These are phyloP conservation scores for Halcyon leucocephala DNA, from an alignment of 2,797 vertebrate species.

Conservation along the genomic window DNA sequence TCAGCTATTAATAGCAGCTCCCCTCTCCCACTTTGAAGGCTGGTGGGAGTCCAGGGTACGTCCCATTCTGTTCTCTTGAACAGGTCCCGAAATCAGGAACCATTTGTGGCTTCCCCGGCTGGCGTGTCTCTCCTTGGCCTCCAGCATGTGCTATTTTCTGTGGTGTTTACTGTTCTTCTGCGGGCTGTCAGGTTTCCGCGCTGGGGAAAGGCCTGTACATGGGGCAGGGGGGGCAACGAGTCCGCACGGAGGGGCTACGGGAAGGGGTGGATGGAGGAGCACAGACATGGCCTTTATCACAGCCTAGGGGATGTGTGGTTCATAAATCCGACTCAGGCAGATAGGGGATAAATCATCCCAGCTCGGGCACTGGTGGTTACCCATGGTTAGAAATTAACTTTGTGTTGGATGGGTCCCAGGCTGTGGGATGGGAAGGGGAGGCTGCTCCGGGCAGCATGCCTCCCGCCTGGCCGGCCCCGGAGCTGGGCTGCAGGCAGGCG, in stretches of 20 bases:
- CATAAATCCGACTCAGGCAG: conserved; percentile 79
- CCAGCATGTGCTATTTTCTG: conserved; percentile 70
- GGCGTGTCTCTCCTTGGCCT: conserved; percentile 57
- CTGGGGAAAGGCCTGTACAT: conserved; percentile 76
- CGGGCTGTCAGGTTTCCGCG: conserved; percentile 81
- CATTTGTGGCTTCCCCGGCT: conserved; percentile 55
- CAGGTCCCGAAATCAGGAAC: conserved; percentile 63
- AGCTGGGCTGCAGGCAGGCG: background rate
- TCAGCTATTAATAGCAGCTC: conserved; percentile 19
- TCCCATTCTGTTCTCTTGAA: conserved; percentile 45
- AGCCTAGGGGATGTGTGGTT: conserved; percentile 74
- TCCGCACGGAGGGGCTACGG: conserved; percentile 18
- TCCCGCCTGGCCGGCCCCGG: background rate
- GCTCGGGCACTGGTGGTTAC: conserved; percentile 81
- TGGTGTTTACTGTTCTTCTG: conserved; percentile 86
- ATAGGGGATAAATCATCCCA: conserved; percentile 83
- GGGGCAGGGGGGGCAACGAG: background rate
- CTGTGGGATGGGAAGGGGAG: conserved; percentile 78
- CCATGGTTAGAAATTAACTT: conserved; percentile 85
- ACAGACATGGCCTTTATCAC: conserved; percentile 81
- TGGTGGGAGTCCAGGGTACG: conserved; percentile 24
- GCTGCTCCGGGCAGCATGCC: conserved; percentile 51
- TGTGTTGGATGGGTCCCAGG: conserved; percentile 82
- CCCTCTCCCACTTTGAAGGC: background rate
- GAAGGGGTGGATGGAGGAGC: conserved; percentile 47